Percentiles rank a stretch among this genome's conserved stretches.
These are phyloP conservation scores for Thoracochromis brauschi DNA, from an alignment of 2,113 vertebrate species.

Conservation along the genomic window DNA sequence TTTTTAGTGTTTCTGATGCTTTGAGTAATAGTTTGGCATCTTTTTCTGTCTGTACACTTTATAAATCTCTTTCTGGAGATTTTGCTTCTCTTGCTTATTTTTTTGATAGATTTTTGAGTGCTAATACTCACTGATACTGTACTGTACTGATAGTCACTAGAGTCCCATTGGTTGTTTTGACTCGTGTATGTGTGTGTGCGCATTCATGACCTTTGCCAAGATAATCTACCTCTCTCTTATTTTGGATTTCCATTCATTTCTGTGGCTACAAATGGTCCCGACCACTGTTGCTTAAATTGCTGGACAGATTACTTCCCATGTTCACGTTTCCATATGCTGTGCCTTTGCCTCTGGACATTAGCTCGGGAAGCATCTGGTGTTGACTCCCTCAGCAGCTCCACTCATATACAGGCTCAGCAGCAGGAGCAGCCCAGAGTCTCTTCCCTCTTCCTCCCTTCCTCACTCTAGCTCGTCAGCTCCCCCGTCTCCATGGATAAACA, in stretches of 20 bases:
- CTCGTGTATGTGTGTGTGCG: background rate
- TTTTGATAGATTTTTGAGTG: background rate
- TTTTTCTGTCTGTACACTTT: background rate
- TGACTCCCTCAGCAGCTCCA: background rate
- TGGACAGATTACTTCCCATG: background rate
- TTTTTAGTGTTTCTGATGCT: background rate
- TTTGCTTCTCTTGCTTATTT: background rate
- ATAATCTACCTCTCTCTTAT: background rate
- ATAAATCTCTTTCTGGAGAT: background rate
- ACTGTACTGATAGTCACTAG: background rate
- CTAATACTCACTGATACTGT: background rate
- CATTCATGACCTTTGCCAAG: accelerated
- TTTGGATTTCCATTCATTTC: background rate
- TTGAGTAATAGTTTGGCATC: background rate
- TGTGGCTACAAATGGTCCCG: background rate
- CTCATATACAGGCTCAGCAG: background rate
- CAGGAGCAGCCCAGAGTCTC: background rate
- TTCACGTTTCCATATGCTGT: background rate
- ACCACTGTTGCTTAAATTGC: background rate
- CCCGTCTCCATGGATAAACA: background rate
- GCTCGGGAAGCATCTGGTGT: slow-evolving; percentile 31
- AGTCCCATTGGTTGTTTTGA: background rate
- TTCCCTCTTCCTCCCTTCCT: background rate
- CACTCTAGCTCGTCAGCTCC: background rate
- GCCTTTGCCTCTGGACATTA: background rate